A percentile compares a stretch with the other conserved stretches of the same genome.
Evolutionary conservation across 2,113 vertebrate genomes (phyloP).

Genomic region (Dinomys branickii): DNA sequence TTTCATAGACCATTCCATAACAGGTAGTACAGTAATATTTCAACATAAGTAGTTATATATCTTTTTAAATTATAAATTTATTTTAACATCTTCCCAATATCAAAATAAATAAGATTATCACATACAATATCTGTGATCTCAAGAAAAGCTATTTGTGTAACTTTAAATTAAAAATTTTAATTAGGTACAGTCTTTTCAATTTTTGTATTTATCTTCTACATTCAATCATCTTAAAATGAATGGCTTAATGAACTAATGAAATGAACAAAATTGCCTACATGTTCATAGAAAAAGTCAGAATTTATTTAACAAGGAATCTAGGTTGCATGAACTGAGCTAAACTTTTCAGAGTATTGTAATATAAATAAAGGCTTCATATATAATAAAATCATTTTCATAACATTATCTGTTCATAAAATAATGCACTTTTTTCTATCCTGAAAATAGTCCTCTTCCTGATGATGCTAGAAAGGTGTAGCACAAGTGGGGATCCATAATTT

Average conservation of each 20-base stretch:
- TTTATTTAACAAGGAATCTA: not conserved
- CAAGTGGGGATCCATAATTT: not conserved
- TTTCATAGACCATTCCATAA: not conserved
- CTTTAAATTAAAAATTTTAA: not conserved
- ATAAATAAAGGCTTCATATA: not conserved
- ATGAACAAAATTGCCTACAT: not conserved
- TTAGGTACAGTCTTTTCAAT: not conserved
- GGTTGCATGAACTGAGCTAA: not conserved
- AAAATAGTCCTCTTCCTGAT: not conserved
- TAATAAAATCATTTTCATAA: not conserved
- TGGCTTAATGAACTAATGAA: not conserved
- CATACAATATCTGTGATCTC: not conserved
- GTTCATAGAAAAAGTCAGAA: not conserved
- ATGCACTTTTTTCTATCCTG: not conserved
- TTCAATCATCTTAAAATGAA: not conserved
- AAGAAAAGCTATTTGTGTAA: not conserved
- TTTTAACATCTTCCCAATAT: not conserved
- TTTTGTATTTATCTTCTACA: not conserved
- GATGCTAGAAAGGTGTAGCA: not conserved
- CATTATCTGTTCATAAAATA: not conserved
- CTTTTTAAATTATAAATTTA: not conserved
- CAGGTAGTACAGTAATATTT: not conserved
- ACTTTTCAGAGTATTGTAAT: not conserved
- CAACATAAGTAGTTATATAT: not conserved
- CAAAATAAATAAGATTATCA: not conserved